A percentile compares a stretch with the other conserved stretches of the same genome.
Evolutionary conservation across 2,797 vertebrate genomes (phyloP).

Genomic region (Hephaestus fuliginosus): DNA sequence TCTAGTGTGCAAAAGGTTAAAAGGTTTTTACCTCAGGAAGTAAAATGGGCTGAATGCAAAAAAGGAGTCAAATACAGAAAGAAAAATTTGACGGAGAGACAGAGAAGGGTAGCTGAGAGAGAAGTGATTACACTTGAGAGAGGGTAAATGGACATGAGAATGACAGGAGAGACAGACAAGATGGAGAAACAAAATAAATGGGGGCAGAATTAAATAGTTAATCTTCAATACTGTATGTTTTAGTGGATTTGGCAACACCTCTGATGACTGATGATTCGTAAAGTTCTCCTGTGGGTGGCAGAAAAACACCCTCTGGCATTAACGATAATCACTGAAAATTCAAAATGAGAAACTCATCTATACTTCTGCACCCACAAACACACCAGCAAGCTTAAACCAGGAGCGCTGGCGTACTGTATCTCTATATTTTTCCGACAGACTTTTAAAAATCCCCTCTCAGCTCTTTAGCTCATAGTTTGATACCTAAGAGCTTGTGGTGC

Average conservation of each 20-base stretch:
- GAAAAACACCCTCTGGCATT: not conserved
- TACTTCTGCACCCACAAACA: constrained; percentile 7
- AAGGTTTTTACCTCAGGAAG: constrained; percentile 51
- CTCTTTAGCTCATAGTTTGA: constrained; percentile 20
- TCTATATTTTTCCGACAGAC: not conserved
- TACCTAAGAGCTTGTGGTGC: constrained; percentile 1
- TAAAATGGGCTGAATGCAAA: constrained; percentile 56
- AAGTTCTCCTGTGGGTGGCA: not conserved
- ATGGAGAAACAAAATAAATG: not conserved
- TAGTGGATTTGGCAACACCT: not conserved
- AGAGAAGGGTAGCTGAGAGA: not conserved
- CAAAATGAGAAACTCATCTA: constrained; percentile 5
- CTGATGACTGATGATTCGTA: too few species aligned
- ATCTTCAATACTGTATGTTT: not conserved
- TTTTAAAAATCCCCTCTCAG: constrained; percentile 19
- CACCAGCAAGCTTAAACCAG: not conserved
- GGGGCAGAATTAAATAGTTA: not conserved
- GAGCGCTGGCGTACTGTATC: not conserved
- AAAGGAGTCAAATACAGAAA: constrained; percentile 15
- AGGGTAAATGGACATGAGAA: not conserved
- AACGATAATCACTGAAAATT: not conserved
- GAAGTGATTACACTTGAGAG: not conserved
- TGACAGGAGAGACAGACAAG: not conserved
- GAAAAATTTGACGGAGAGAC: constrained; percentile 9
- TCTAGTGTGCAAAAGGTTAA: constrained; percentile 46